A percentile compares a stretch with the other conserved stretches of the same genome.
Conservation (phyloP, 2,113 vertebrate genomes). For the Ictalurus punctatus region DNA sequence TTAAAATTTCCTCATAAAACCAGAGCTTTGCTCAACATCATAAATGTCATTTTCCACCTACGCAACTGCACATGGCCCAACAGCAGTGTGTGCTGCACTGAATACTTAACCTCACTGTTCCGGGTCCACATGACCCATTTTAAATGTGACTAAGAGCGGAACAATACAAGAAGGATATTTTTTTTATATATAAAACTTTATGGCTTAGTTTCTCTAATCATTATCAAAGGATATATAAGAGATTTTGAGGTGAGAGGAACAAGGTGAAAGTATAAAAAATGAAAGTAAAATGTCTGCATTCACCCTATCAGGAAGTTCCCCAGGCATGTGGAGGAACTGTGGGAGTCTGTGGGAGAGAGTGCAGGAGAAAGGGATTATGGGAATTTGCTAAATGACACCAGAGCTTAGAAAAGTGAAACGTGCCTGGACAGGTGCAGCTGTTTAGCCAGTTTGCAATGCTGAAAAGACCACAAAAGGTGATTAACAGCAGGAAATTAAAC, state of each 20-base stretch:
- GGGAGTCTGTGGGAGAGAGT: not conserved
- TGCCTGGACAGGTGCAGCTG: conserved; percentile 25
- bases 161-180: not conserved
- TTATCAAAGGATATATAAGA: not conserved
- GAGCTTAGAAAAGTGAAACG: conserved; percentile 24
- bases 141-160: not conserved
- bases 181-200: not conserved
- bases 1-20: conserved; percentile 52
- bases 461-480: not conserved
- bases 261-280: not conserved
- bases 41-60: conserved; percentile 49
- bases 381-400: conserved; percentile 45
- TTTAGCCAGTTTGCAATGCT: conserved; percentile 1
- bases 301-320: not conserved
- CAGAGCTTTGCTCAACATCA: conserved; percentile 33
- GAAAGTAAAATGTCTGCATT: not conserved
- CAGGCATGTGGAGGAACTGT: not conserved
- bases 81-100: not conserved
- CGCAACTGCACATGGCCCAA: conserved; percentile 3
- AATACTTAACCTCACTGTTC: not conserved
- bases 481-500: not conserved
- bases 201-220: not conserved
- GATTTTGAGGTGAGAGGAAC: not conserved
- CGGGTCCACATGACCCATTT: not conserved
- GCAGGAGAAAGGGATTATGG: conserved; percentile 29